Evolutionary conservation across 1,140 invertebrate genomes (phyloP).

Genomic region (Saccostrea glomerata): DNA sequence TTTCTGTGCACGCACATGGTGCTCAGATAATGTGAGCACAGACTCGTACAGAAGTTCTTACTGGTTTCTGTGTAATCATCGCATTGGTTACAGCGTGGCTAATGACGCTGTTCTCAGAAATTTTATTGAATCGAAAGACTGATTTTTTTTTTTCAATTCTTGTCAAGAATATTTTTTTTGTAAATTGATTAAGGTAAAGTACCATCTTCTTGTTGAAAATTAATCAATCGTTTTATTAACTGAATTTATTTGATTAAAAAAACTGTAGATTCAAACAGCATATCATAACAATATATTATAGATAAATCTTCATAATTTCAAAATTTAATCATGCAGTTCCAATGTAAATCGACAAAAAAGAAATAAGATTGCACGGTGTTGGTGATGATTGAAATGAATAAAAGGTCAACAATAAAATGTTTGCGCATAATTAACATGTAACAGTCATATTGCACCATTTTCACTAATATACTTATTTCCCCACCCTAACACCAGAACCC

Average conservation of each 20-base stretch:
- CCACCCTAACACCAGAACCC: too few species aligned
- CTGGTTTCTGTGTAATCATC: constrained; percentile 57
- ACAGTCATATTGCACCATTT: not conserved
- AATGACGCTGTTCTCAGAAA: constrained; percentile 52
- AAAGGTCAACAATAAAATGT: not conserved
- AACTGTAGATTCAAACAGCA: not conserved
- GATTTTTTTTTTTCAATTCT: not conserved
- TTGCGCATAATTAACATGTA: not conserved
- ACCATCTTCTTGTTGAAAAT: not conserved
- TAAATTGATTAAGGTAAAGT: too few species aligned
- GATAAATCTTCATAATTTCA: not conserved
- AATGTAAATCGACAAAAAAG: too few species aligned
- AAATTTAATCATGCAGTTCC: too few species aligned
- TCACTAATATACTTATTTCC: too few species aligned
- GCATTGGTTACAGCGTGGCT: constrained; percentile 56
- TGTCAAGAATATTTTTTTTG: too few species aligned
- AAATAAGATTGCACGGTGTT: not conserved
- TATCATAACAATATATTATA: not conserved
- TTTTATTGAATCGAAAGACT: constrained; percentile 52
- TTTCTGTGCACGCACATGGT: constrained; percentile 54
- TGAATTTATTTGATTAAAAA: too few species aligned
- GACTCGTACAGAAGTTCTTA: constrained; percentile 56
- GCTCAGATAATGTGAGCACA: constrained; percentile 56
- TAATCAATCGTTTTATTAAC: too few species aligned
- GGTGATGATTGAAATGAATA: constrained; percentile 12